Base-by-base conservation (phyloP, 2,797 vertebrate genomes). In the Petrocephalus sullivani region DNA sequence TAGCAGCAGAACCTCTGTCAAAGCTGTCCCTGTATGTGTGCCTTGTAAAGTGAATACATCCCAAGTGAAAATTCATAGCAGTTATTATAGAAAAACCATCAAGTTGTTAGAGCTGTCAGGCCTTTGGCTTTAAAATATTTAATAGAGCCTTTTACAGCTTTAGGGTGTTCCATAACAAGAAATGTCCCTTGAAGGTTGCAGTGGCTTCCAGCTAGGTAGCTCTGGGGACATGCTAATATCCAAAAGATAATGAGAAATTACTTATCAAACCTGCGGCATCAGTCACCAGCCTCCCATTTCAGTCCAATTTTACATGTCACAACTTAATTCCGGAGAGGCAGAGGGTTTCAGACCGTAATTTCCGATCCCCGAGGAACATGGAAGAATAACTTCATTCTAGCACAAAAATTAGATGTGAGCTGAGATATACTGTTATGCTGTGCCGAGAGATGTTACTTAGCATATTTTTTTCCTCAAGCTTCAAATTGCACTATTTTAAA, bases 81-180 rank as follows among this genome's bases (percentile, higher is more conserved):
- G 90, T 92, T 92, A 90, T 85, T 61, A 10, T 83, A 87, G 51
- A 89, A 90, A 88, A 92, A 92, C 89, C 92, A 89, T 85, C 84
- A 91, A 91, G 91, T 93, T 94, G 88, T 88, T 91, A 93, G 91
- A 93, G 92, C 92, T 93, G 92, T 95, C 90, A 93, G 92, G 87
- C 89, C 87, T 91, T 90, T 90, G 88, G 88, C 89, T 88, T 89
- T 91, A 87, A 91, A 91, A 90, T 89, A 90, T 89, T 90, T 87
- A 91, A 93, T 92, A 93, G 93, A 93, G 88, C 91, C 92, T 91
- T 92, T 94, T 94, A 93, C 92, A 94, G 94, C 95, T 96, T 93
- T 95, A 95, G 95, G 95, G 94, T 95, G 94, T 95, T 95, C 94
- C 94, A 95, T 95, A 95, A 95, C 92, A 95, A 93, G 95, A 92